Conservation (phyloP, 2,113 vertebrate species). For the human region DNA sequence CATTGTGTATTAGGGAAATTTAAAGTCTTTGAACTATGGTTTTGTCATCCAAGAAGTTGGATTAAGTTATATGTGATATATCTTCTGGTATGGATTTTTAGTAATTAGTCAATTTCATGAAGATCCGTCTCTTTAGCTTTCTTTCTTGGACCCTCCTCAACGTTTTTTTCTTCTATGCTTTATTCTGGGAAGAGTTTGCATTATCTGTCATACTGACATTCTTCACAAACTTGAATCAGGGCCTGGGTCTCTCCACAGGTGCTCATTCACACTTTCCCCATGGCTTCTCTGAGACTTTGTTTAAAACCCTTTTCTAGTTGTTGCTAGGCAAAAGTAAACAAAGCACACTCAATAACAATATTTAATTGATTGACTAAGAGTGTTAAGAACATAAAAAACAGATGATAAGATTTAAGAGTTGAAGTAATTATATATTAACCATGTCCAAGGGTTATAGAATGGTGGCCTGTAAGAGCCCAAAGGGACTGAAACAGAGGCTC, state of each 20-base stretch:
- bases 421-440: conserved; percentile 52
- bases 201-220: neutral
- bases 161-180: neutral
- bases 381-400: conserved; percentile 32
- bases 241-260: neutral
- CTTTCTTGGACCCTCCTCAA: neutral
- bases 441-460: conserved; percentile 15
- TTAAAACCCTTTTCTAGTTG: conserved; percentile 37
- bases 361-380: conserved; percentile 34
- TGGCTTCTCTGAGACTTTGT: neutral
- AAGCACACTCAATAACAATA: conserved; percentile 47
- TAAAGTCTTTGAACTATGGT: conserved; percentile 19
- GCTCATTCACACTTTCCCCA: neutral
- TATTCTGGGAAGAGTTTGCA: conserved; percentile 38
- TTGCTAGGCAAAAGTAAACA: conserved; percentile 52
- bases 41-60: neutral
- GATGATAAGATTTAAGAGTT: conserved; percentile 44
- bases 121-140: conserved; percentile 44
- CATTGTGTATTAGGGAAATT: neutral
- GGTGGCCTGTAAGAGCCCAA: neutral
- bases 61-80: conserved; percentile 26
- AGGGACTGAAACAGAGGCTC: neutral
- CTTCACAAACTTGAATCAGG: neutral
- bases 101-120: neutral
- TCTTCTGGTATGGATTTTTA: conserved; percentile 3